Evolutionary conservation across 2,888 invertebrate genomes (phyloP).

Genomic region (Nebria brevicollis): DNA sequence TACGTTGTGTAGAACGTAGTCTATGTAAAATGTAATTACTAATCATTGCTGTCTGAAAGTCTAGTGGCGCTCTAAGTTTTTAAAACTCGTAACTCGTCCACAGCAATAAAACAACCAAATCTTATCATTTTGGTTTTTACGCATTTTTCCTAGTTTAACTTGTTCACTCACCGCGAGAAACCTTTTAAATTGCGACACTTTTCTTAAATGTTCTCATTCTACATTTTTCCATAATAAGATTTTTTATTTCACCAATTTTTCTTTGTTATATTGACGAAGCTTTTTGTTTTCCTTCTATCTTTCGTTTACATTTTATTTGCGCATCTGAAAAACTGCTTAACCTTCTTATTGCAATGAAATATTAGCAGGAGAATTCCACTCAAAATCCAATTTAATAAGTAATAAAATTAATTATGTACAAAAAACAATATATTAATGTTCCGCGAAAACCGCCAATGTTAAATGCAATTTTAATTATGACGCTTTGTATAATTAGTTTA

Average conservation of each 20-base stretch:
- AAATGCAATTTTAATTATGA: no score
- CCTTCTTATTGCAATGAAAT: no score
- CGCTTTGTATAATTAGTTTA: no score
- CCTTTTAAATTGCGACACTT: constrained; percentile 35
- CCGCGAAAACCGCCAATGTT: no score
- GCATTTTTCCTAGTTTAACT: constrained; percentile 24
- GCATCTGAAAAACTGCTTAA: not conserved
- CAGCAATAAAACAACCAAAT: constrained; percentile 36
- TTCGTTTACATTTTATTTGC: not conserved
- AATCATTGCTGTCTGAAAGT: constrained; percentile 36
- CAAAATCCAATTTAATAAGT: no score
- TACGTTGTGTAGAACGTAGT: constrained; percentile 23
- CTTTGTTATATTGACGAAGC: not conserved
- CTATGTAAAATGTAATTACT: constrained; percentile 46
- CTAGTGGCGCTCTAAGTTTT: constrained; percentile 13
- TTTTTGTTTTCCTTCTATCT: not conserved
- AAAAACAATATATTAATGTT: no score
- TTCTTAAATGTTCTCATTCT: constrained; percentile 31
- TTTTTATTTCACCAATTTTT: constrained; percentile 16
- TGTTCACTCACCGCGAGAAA: constrained; percentile 6
- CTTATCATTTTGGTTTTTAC: constrained; percentile 34
- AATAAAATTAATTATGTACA: no score
- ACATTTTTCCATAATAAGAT: constrained; percentile 33
- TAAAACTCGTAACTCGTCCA: constrained; percentile 26
- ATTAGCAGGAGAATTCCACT: no score